Conservation (phyloP, 2,113 vertebrate species). For the Epinephelus lanceolatus region DNA sequence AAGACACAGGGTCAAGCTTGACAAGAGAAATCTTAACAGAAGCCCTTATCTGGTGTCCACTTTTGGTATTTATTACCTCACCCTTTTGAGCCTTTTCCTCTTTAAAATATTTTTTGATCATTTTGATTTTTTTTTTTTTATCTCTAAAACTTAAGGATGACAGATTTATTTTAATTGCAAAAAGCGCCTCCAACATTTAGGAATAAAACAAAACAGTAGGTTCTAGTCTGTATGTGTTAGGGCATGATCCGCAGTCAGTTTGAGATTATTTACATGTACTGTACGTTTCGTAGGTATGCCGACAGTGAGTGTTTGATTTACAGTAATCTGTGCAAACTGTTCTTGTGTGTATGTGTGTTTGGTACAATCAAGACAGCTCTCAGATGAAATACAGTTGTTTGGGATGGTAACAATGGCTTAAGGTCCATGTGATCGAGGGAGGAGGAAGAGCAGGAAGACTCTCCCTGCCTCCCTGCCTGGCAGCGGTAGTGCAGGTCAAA, state of each 20-base stretch:
- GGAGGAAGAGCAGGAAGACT: conserved; percentile 52
- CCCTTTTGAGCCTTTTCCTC: conserved; percentile 42
- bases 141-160: conserved; percentile 74
- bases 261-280: conserved; percentile 71
- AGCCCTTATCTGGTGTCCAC: conserved; percentile 82
- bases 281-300: conserved; percentile 39
- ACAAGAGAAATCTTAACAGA: conserved; percentile 66
- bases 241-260: conserved; percentile 46
- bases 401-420: conserved; percentile 83
- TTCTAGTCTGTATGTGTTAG: conserved; percentile 65
- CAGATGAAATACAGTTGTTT: conserved; percentile 71
- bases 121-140: conserved; percentile 45
- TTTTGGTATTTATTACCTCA: conserved; percentile 79
- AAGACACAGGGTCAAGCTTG: conserved; percentile 32
- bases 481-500: conserved; percentile 86
- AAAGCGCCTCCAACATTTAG: conserved; percentile 72
- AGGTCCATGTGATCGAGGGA: conserved; percentile 79
- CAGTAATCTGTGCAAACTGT: conserved; percentile 63
- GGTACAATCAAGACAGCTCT: conserved; percentile 78
- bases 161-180: conserved; percentile 65
- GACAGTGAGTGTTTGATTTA: conserved; percentile 56
- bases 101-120: conserved; percentile 61
- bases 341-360: conserved; percentile 53
- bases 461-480: conserved; percentile 70
- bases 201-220: conserved; percentile 65